Conservation (phyloP, 2,797 vertebrate genomes). For the Halcyon leucocephala region DNA sequence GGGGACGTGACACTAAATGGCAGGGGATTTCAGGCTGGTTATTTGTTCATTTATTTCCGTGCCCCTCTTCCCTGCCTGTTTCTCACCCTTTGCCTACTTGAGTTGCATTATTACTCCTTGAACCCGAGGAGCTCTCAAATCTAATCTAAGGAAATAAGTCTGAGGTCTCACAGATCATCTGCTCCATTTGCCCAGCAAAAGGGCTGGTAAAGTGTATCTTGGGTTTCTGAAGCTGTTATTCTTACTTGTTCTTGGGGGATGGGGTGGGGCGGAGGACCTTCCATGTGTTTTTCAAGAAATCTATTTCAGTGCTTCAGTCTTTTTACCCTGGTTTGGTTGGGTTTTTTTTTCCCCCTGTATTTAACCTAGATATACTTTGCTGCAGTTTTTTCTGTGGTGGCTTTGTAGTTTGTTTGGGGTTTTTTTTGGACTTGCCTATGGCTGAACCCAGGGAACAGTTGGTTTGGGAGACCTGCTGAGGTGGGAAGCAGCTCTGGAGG, state of each 20-base stretch:
- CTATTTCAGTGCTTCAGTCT: not conserved
- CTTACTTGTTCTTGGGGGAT: not conserved
- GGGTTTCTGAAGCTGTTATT: not conserved
- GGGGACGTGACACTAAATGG: not conserved
- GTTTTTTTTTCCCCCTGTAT: not conserved
- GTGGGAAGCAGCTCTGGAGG: not conserved
- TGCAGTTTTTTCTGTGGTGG: not conserved
- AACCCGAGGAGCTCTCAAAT: not conserved
- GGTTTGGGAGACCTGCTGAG: not conserved
- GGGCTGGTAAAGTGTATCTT: not conserved
- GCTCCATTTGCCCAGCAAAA: not conserved
- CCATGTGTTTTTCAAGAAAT: not conserved
- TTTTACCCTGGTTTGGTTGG: too few species aligned
- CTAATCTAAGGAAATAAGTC: not conserved
- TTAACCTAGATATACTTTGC: not conserved
- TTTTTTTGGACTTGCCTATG: not conserved
- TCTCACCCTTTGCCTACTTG: not conserved
- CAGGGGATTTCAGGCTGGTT: not conserved
- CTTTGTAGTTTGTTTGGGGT: not conserved
- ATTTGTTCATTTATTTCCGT: not conserved
- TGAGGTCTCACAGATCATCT: not conserved
- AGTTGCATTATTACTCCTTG: not conserved
- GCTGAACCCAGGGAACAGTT: not conserved
- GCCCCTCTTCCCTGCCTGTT: not conserved
- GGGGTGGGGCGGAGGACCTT: not conserved